phyloP scores from a whole-genome alignment of 2,113 vertebrate genomes.

The Prunella himalayana region DNA sequence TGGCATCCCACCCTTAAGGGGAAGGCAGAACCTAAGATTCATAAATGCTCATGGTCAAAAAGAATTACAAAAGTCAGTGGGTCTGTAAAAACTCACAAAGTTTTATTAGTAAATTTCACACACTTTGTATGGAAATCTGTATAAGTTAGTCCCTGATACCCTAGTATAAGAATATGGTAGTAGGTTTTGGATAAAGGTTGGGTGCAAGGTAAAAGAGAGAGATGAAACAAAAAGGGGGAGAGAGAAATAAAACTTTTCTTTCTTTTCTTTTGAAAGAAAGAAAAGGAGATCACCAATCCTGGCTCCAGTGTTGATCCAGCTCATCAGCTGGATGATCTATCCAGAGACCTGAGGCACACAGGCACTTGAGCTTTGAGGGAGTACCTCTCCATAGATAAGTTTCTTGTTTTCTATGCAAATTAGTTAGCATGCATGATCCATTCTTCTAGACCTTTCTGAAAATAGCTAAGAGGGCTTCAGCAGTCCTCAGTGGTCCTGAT shows the following conservation, averaged over 20 bases:
- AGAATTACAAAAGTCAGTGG: neutral
- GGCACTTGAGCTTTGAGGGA: neutral
- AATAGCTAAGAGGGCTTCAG: neutral
- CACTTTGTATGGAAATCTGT: neutral
- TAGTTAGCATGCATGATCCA: fast-evolving
- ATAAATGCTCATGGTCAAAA: neutral
- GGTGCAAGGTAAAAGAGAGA: neutral
- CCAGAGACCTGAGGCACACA: neutral
- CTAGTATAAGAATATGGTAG: neutral
- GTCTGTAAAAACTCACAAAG: fast-evolving
- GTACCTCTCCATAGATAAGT: neutral
- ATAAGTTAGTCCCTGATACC: neutral
- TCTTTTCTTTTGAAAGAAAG: neutral
- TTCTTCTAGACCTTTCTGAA: neutral
- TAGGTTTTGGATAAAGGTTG: neutral
- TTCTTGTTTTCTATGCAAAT: neutral
- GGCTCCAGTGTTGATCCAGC: neutral
- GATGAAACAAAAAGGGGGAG: neutral
- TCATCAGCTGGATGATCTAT: neutral
- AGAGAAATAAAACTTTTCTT: neutral
- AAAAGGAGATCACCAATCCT: neutral
- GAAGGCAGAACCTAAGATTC: neutral
- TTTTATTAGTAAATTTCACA: neutral
- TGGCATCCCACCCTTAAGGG: neutral
- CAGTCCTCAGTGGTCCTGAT: neutral